A percentile compares a stretch with the other conserved stretches of the same genome.
phyloP scores from a whole-genome alignment of 2,113 vertebrate genomes.

The Choloepus hoffmanni region DNA sequence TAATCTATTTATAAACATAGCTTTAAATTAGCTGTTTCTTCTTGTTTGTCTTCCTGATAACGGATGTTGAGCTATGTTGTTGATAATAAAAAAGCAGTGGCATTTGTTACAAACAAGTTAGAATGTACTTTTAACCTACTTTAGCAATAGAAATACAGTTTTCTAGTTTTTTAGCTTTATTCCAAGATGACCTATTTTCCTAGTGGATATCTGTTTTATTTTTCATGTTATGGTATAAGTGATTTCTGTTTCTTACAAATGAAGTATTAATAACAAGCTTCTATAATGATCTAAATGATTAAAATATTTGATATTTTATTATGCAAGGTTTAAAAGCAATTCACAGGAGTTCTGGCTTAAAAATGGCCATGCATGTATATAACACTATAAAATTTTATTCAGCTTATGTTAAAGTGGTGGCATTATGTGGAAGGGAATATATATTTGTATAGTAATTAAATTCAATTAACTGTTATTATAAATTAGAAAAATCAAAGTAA shows the following conservation, averaged over 20 bases:
- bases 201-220: constrained; percentile 44
- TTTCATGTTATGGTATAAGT: constrained; percentile 53
- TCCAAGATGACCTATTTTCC: constrained; percentile 71
- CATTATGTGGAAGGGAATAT: not conserved
- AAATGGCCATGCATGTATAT: not conserved
- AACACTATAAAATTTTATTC: constrained; percentile 47
- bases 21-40: not conserved
- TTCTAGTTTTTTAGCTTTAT: constrained; percentile 45
- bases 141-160: constrained; percentile 57
- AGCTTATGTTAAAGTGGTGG: constrained; percentile 6
- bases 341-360: not conserved
- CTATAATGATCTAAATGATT: constrained; percentile 17
- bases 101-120: constrained; percentile 6
- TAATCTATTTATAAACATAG: not conserved
- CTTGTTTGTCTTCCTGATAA: not conserved
- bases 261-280: constrained; percentile 30
- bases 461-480: constrained; percentile 25
- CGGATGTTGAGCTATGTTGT: not conserved
- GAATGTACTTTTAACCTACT: constrained; percentile 57
- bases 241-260: constrained; percentile 46
- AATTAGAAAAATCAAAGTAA: not conserved
- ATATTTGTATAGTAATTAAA: not conserved
- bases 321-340: constrained; percentile 38
- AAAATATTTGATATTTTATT: constrained; percentile 22
- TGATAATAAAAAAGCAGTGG: not conserved